phyloP scores from a whole-genome alignment of 2,888 invertebrate species.

The Gymnoscelis rufifasciata region DNA sequence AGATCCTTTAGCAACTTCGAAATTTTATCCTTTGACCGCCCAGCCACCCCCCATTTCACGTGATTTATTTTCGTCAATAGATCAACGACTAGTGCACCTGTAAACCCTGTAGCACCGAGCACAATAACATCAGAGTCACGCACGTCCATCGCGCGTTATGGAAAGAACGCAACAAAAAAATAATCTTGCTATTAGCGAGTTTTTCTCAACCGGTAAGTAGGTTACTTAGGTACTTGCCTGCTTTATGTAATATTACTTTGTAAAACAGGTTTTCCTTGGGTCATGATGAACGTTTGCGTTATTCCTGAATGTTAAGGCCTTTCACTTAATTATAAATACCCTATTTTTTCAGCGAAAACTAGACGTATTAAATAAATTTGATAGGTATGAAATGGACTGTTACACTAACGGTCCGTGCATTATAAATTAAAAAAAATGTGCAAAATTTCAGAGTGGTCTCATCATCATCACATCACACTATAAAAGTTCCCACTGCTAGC shows the following conservation, averaged over 20 bases:
- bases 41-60: conserved; percentile 41
- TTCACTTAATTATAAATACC: no score
- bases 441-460: no score
- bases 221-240: neutral
- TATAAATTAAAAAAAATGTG: no score
- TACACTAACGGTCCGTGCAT: no score
- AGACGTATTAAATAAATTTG: no score
- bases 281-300: neutral
- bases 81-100: conserved; percentile 38
- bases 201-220: neutral
- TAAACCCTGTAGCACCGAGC: conserved; percentile 48
- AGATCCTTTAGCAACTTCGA: conserved; percentile 11
- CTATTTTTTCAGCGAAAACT: no score
- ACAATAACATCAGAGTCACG: conserved; percentile 34
- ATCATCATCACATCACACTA: no score
- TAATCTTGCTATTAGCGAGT: neutral
- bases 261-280: neutral
- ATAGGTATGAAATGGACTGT: no score
- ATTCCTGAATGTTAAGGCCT: no score
- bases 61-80: conserved; percentile 31
- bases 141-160: conserved; percentile 4
- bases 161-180: neutral
- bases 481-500: no score
- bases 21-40: conserved; percentile 40
- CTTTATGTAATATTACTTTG: neutral